Conservation (phyloP, 2,113 vertebrate species). For the Raja brachyura region DNA sequence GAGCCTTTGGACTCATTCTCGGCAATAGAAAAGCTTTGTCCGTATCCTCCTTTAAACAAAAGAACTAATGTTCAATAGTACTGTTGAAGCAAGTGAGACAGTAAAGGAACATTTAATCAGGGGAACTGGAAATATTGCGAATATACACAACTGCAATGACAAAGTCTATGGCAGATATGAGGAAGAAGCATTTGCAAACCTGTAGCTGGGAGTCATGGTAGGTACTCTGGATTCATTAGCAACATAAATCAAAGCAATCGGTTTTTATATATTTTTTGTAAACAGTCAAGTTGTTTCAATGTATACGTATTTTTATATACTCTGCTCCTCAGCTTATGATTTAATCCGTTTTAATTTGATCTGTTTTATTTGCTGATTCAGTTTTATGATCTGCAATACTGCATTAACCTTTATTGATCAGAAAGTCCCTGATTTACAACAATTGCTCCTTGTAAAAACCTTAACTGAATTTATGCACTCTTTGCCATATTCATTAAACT, state of each 20-base stretch:
- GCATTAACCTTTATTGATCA: neutral
- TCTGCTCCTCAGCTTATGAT: neutral
- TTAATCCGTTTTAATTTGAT: neutral
- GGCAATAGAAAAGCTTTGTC: neutral
- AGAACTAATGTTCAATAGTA: neutral
- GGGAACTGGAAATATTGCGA: neutral
- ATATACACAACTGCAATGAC: neutral
- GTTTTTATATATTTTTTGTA: neutral
- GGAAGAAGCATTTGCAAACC: neutral
- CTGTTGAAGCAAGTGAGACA: neutral
- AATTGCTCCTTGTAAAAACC: neutral
- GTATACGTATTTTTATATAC: neutral
- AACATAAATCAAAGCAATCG: neutral
- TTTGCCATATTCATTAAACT: neutral
- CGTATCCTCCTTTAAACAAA: neutral
- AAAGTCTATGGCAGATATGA: neutral
- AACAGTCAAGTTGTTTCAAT: neutral
- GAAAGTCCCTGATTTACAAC: neutral
- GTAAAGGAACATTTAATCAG: neutral
- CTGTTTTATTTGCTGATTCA: neutral
- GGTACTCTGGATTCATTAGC: neutral
- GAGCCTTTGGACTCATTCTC: neutral
- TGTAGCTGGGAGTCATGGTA: neutral
- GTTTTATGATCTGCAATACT: neutral
- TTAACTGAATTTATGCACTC: neutral